Evolutionary conservation across 2,888 invertebrate species (phyloP).

Genomic region (Trichogramma evanescens): DNA sequence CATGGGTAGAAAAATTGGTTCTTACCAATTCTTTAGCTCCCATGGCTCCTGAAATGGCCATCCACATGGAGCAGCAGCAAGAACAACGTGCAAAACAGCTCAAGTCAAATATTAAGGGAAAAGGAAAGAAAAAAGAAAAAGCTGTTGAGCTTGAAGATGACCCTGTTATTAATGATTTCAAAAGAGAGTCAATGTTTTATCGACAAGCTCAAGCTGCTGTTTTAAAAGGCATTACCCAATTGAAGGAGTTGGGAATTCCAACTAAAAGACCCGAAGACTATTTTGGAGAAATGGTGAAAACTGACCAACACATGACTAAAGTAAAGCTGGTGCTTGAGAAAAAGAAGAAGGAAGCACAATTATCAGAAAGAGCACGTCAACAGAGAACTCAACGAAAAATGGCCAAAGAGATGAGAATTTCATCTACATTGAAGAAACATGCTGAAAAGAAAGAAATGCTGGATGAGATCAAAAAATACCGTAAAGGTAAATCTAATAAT

Average conservation of each 20-base stretch:
- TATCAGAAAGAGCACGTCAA: conserved; percentile 84
- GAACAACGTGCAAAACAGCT: conserved; percentile 59
- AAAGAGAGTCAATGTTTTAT: conserved; percentile 80
- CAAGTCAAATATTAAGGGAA: conserved; percentile 39
- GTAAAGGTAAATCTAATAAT: conserved; percentile 75
- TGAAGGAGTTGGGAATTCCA: conserved; percentile 68
- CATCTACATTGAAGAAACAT: conserved; percentile 76
- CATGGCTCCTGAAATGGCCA: conserved; percentile 74
- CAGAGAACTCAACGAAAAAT: conserved; percentile 86
- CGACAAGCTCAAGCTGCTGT: conserved; percentile 84
- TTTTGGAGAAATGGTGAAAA: conserved; percentile 98
- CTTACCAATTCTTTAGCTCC: conserved; percentile 70
- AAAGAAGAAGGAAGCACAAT: conserved; percentile 77
- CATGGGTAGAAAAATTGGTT: conserved; percentile 84
- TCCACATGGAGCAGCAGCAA: conserved; percentile 70
- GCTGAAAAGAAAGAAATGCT: conserved; percentile 87
- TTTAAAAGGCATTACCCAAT: conserved; percentile 67
- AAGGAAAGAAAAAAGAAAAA: conserved; percentile 65
- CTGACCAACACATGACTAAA: conserved; percentile 96
- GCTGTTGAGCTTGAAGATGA: conserved; percentile 62
- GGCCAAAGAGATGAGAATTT: conserved; percentile 81
- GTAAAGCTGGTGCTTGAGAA: conserved; percentile 75
- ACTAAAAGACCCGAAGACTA: conserved; percentile 91
- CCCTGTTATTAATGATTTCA: conserved; percentile 83
- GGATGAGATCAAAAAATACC: conserved; percentile 87